A percentile compares a stretch with the other conserved stretches of the same genome.
Conservation (phyloP, 2,113 vertebrate species). For the Mirounga angustirostris region DNA sequence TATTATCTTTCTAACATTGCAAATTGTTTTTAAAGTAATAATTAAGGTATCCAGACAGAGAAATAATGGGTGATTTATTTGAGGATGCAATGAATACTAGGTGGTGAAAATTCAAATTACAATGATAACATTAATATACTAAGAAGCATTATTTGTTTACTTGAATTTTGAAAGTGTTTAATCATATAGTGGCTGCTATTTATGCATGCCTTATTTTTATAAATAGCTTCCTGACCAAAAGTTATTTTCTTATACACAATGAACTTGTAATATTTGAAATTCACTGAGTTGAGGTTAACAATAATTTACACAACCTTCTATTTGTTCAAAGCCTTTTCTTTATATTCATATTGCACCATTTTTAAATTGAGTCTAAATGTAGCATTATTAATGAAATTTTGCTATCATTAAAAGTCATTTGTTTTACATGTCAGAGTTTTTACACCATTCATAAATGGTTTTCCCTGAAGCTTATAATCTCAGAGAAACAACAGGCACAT, state of each 20-base stretch:
- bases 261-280: slow-evolving; percentile 8
- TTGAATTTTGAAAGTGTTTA: slow-evolving; percentile 4
- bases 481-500: background rate
- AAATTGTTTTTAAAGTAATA: slow-evolving; percentile 45
- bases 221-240: background rate
- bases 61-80: background rate
- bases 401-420: slow-evolving; percentile 18
- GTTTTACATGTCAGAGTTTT: slow-evolving; percentile 43
- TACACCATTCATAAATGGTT: background rate
- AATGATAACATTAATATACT: background rate
- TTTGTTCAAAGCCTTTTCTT: background rate
- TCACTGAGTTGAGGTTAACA: background rate
- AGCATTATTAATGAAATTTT: background rate
- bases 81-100: background rate
- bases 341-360: background rate
- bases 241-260: background rate
- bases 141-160: slow-evolving; percentile 34
- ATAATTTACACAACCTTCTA: background rate
- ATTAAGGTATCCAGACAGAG: background rate
- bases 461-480: slow-evolving; percentile 20
- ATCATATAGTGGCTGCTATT: background rate
- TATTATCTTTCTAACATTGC: background rate
- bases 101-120: background rate
- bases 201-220: background rate
- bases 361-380: slow-evolving; percentile 31